Evolutionary conservation across 1,140 invertebrate species (phyloP), one percentile per base, ranked within the genome.

Genomic region (Belonocnema kinseyi): DNA sequence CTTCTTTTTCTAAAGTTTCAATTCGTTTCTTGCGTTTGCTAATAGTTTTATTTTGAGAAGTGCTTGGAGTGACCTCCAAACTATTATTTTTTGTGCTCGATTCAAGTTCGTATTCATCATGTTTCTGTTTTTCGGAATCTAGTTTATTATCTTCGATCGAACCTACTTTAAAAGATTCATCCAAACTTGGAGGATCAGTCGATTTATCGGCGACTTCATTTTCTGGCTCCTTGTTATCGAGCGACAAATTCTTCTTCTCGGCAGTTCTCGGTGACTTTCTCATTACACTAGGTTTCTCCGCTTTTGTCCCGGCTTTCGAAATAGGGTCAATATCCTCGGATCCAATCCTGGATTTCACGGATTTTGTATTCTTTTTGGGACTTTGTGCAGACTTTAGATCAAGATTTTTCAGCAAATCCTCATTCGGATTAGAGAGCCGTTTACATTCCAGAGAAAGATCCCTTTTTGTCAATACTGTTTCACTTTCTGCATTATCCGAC

Each of bases 191-290:
- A n/a, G 16, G 11, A 33, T 26, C 61, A 13, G 33, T 46, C 70
- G 12, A 19, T 26, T 66, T 17, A 26, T n/a, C 77, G 21, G 2
- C 19, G n/a, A 17, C 16, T 72, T 40, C 14, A 16, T 46, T 54
- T 50, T 54, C 14, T 80, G 2, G 51, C 1, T 13, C 76, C 17
- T 17, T 82, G 40, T 11, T 75, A 10, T 77, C 76, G 3, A 80
- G 74, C 2, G 78, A 58, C 51, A 79, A 76, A 19, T 74, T 74
- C n/a, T 82, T 88, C 51, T 81, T 88, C 0, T 86, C 82, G 0
- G 73, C 56, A 13, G 81, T 88, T 53, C 85, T 85, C 51, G 84
- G 74, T 0, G 88, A 89, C 72, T 88, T 88, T 75, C 85, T 85
- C 21, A 82, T 14, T 1, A 33, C 26, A 10, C 77, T 76, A 4